Evolutionary conservation across 2,113 vertebrate species (phyloP).

Genomic region (Tenrec ecaudatus): DNA sequence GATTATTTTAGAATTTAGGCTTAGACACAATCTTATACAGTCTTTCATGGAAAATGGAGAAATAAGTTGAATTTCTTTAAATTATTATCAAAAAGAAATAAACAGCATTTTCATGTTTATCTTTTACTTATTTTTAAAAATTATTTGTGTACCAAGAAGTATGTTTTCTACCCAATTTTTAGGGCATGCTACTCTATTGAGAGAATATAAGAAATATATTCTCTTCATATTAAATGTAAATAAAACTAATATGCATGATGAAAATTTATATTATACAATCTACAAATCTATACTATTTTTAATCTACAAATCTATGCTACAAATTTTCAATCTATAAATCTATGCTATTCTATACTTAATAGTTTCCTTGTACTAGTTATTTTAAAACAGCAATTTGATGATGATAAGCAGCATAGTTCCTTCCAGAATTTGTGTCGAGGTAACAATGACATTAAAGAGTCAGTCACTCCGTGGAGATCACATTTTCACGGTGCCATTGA

Average conservation of each 20-base stretch:
- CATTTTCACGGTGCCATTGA: neutral
- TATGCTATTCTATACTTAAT: neutral
- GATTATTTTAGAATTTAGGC: neutral
- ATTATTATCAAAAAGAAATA: constrained; percentile 38
- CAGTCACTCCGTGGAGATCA: too few relatives aligned
- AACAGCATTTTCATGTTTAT: neutral
- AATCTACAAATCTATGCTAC: too few relatives aligned
- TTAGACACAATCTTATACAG: neutral
- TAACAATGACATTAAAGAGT: neutral
- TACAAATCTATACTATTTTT: too few relatives aligned
- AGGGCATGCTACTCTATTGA: neutral
- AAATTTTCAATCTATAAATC: too few relatives aligned
- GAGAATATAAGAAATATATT: neutral
- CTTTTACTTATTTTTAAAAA: neutral
- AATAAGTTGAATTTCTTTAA: neutral
- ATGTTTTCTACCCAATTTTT: neutral
- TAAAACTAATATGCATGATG: neutral
- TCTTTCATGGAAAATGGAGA: neutral
- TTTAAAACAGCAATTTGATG: neutral
- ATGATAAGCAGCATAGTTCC: neutral
- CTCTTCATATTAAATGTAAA: neutral
- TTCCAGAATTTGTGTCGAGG: neutral
- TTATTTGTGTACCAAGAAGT: neutral
- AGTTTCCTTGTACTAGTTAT: neutral
- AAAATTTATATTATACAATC: neutral